Conservation (phyloP, 64 coral and sea anemone species). For the Cladopsammia gracilis region DNA sequence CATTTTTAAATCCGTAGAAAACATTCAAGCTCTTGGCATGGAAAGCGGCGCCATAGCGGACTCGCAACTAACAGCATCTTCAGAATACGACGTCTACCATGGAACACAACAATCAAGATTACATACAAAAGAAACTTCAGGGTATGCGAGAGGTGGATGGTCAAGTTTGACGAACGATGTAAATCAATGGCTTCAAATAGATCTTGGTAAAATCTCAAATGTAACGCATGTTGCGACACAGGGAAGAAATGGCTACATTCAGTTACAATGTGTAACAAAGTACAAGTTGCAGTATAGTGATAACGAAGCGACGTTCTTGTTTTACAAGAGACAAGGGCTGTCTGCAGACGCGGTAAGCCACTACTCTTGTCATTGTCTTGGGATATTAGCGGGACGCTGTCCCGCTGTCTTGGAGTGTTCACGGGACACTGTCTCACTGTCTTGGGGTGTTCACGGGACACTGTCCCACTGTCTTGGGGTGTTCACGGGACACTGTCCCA, state of each 20-base stretch:
- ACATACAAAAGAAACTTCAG: background rate
- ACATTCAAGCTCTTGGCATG: constrained; percentile 27
- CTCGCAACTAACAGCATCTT: constrained; percentile 28
- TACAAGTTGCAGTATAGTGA: background rate
- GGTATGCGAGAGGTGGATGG: background rate
- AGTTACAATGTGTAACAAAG: background rate
- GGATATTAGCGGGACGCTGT: too few relatives aligned
- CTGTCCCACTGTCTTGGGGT: too few relatives aligned
- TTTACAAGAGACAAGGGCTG: constrained; percentile 8
- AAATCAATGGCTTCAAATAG: constrained; percentile 18
- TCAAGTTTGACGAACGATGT: background rate
- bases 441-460: too few relatives aligned
- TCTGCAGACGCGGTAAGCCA: background rate
- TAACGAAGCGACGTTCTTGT: background rate
- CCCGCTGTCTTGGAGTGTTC: too few relatives aligned
- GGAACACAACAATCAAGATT: background rate
- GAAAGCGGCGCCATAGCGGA: constrained; percentile 20
- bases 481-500: too few relatives aligned
- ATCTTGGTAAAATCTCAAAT: constrained; percentile 1
- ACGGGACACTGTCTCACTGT: too few relatives aligned
- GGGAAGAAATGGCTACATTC: background rate
- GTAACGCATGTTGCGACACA: constrained; percentile 20
- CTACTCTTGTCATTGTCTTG: background rate
- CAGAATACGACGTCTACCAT: background rate
- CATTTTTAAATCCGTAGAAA: background rate